Conservation (phyloP, 2,797 vertebrate genomes). For the Xenopus petersii region DNA sequence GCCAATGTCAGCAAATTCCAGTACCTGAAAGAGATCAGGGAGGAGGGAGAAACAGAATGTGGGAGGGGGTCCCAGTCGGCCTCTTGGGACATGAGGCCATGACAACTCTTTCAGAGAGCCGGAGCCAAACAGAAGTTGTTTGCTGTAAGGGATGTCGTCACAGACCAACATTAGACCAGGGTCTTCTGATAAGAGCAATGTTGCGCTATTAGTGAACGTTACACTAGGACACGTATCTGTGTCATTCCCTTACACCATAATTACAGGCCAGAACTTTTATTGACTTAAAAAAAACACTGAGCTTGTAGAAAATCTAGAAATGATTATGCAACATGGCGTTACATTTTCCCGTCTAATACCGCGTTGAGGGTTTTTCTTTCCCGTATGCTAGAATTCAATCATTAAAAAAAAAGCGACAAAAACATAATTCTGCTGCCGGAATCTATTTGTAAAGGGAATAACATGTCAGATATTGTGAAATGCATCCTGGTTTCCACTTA, state of each 20-base stretch:
- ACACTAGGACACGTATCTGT: slow-evolving; percentile 46
- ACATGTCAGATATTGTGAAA: no score
- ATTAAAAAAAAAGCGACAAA: no score
- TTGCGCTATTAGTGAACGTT: slow-evolving; percentile 37
- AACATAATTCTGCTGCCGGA: no score
- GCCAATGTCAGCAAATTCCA: slow-evolving; percentile 73
- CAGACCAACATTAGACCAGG: slow-evolving; percentile 55
- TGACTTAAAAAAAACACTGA: no score
- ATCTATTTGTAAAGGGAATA: no score
- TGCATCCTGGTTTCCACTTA: slow-evolving; percentile 2
- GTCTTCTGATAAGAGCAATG: slow-evolving; percentile 65
- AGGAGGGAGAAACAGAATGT: slow-evolving; percentile 17
- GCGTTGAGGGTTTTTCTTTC: no score
- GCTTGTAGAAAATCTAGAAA: no score
- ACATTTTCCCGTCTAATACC: no score
- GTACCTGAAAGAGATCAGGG: slow-evolving; percentile 63
- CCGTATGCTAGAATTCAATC: no score
- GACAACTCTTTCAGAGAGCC: slow-evolving; percentile 60
- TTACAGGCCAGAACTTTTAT: no score
- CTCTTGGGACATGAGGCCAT: slow-evolving; percentile 61
- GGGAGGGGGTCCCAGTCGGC: slow-evolving; percentile 46
- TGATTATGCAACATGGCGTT: no score
- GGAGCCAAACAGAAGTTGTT: slow-evolving; percentile 49
- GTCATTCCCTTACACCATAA: neutral
- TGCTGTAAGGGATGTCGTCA: slow-evolving; percentile 40